Percentiles rank a stretch among this genome's conserved stretches.
These are phyloP conservation scores for Psophia crepitans DNA, from an alignment of 2,113 vertebrate genomes.

Conservation along the genomic window DNA sequence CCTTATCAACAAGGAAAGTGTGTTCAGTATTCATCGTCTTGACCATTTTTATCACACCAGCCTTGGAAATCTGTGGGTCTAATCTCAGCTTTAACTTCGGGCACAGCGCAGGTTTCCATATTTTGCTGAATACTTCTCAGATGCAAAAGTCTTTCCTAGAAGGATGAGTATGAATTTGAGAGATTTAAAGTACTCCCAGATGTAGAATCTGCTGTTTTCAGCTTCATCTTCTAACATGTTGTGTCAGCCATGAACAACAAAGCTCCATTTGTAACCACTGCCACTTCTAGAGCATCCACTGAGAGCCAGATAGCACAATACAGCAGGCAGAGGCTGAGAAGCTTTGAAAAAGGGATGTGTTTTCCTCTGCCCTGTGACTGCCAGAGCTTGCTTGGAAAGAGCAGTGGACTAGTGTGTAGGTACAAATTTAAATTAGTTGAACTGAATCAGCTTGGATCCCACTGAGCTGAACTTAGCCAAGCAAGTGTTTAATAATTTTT, in stretches of 20 bases:
- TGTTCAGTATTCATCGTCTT: neutral
- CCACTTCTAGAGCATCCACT: neutral
- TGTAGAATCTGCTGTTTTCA: neutral
- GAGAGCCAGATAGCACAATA: neutral
- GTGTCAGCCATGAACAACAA: neutral
- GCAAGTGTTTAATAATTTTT: neutral
- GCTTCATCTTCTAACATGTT: neutral
- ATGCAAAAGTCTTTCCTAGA: neutral
- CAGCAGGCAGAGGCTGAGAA: neutral
- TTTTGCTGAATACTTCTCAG: neutral
- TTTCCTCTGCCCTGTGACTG: neutral
- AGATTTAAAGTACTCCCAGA: neutral
- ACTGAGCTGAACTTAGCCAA: neutral
- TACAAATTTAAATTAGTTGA: neutral
- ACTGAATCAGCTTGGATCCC: neutral
- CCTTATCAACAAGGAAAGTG: neutral
- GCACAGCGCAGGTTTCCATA: neutral
- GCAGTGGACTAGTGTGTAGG: neutral
- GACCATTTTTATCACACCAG: neutral
- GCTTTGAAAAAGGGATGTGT: neutral
- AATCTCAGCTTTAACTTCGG: neutral
- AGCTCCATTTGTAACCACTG: neutral
- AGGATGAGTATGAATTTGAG: neutral
- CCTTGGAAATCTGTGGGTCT: neutral
- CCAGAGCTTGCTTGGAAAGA: neutral